Evolutionary conservation across 1,140 invertebrate genomes (phyloP).

Genomic region (Bombus soroeensis): DNA sequence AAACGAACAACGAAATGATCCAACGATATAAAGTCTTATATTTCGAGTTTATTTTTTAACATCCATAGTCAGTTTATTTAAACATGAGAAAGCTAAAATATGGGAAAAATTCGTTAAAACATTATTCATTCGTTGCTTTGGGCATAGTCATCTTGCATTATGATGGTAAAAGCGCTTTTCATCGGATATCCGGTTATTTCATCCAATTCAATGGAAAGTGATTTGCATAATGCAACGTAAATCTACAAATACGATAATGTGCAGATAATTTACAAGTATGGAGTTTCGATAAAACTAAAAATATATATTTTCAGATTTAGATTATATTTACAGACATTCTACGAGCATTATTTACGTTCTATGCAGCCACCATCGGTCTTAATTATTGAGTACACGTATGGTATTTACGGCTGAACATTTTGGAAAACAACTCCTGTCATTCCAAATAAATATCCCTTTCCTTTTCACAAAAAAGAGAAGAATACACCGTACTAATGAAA

Average conservation of each 20-base stretch:
- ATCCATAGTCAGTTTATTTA: not conserved
- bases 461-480: not conserved
- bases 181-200: not conserved
- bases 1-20: too few species aligned
- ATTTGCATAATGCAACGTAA: slow-evolving; percentile 3
- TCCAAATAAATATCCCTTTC: slow-evolving; percentile 13
- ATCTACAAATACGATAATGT: not conserved
- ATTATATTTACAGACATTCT: not conserved
- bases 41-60: not conserved
- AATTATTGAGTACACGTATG: slow-evolving; percentile 46
- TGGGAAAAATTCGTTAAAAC: not conserved
- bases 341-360: slow-evolving; percentile 20
- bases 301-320: not conserved
- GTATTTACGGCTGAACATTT: slow-evolving; percentile 42
- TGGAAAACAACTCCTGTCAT: slow-evolving; percentile 39
- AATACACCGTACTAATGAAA: too few species aligned
- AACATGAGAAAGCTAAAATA: not conserved
- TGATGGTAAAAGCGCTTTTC: not conserved
- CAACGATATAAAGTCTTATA: too few species aligned
- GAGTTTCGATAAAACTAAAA: not conserved
- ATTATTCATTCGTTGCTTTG: not conserved
- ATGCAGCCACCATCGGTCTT: slow-evolving; percentile 34
- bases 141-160: not conserved
- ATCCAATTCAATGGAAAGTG: not conserved
- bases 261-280: not conserved